Conservation (phyloP, 1,140 invertebrate genomes). For the Bombus polaris region DNA sequence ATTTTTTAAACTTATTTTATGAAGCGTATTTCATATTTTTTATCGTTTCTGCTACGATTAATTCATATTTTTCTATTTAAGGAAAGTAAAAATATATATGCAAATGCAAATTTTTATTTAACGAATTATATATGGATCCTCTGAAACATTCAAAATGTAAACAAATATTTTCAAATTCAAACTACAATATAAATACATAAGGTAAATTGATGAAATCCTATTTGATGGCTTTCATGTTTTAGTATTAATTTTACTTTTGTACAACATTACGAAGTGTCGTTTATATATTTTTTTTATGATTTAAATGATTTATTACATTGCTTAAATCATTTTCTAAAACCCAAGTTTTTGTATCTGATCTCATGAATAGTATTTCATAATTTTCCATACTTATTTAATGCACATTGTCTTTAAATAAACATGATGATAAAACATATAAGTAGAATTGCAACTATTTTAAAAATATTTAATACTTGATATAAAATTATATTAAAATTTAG, state of each 20-base stretch:
- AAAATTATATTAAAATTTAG: conserved; percentile 72
- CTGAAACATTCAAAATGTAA: conserved; percentile 22
- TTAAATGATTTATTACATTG: conserved; percentile 19
- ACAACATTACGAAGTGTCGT: not conserved
- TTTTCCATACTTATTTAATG: conserved; percentile 27
- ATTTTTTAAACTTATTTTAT: conserved; percentile 16
- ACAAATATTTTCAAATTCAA: conserved; percentile 33
- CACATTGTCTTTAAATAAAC: conserved; percentile 56
- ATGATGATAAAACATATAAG: conserved; percentile 43
- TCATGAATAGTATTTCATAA: conserved; percentile 23
- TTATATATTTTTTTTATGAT: conserved; percentile 17
- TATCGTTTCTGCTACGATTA: conserved; percentile 12
- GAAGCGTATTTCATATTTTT: conserved; percentile 3
- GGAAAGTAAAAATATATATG: conserved; percentile 48
- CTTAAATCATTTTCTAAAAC: conserved; percentile 26
- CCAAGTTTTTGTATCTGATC: conserved; percentile 10
- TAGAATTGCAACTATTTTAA: conserved; percentile 81
- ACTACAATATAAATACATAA: conserved; percentile 40
- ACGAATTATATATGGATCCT: conserved; percentile 23
- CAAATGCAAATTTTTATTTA: conserved; percentile 43
- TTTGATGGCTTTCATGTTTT: conserved; percentile 27
- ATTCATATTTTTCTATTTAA: conserved; percentile 41
- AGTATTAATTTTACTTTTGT: conserved; percentile 29
- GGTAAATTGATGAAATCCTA: conserved; percentile 49
- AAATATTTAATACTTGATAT: conserved; percentile 81